Base-by-base conservation (phyloP, 2,888 invertebrate species). In the Mesorhabditis spiculigera region DNA sequence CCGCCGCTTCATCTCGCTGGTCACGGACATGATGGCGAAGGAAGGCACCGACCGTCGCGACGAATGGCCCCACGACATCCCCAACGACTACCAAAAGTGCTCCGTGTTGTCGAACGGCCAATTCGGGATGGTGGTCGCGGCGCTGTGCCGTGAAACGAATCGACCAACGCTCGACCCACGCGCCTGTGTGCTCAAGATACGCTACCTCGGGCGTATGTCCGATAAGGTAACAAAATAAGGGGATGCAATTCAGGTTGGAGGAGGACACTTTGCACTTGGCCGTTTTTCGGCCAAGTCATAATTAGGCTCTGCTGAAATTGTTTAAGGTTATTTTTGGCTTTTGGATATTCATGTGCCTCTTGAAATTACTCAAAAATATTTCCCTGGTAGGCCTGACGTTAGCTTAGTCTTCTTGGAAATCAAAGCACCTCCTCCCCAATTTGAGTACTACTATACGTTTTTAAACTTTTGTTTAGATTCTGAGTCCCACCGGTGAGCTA, bases 71-170 rank as follows among this genome's bases (percentile, higher is more conserved):
- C 62, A 44, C 43, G 70, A 70, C 64, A 63, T 70, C 45, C 50
- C 43, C 45, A 45, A 66, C 63, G 70, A 70, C 70, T 70, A 70
- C 64, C 65, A 58, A 50, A 70, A 63, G 63, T 58, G 69, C 8
- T 13, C 8, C 58, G 66, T 66, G 66, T 66, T 69, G 41, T 69
- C 69, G 16, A 41, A 16, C 16, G 69, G 69, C 4, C 66, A 69
- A 43, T 69, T 69, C 66, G 69, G 69, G 13, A 69, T 69, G 69
- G 66, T 69, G 41, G 66, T 69, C 43, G 66, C 28, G n/a, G 69
- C 69, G 43, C 66, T 63, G 43, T 64, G 69, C 5, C 43, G 66
- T 10, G 69, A 69, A 50, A 10, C 8, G 8, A 50, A 50, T 50
- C 8, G 58, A 50, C 8, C n/a, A n/a, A 50, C 8, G 10, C 10